These are phyloP conservation scores for Hypotaenidia philippensis DNA, from an alignment of 2,797 vertebrate genomes.

Conservation along the genomic window DNA sequence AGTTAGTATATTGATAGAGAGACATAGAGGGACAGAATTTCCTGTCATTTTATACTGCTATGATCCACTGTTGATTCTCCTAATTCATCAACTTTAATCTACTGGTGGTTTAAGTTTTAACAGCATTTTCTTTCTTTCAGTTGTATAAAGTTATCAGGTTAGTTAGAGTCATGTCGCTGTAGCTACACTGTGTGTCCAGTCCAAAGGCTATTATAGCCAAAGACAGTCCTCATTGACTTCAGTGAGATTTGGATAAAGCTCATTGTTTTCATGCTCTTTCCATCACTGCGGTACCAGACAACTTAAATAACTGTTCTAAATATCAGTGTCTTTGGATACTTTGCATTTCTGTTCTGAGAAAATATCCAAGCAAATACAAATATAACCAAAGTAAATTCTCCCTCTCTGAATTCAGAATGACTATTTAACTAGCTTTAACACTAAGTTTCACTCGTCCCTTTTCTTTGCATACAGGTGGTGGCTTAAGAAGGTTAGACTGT, in stretches of 20 bases:
- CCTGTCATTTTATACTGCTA: not conserved
- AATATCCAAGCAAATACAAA: conserved; percentile 67
- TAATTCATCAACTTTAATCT: not conserved
- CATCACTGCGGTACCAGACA: not conserved
- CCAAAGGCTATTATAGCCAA: not conserved
- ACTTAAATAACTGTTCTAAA: conserved; percentile 57
- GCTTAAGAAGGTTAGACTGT: conserved; percentile 10
- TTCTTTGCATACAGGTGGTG: not conserved
- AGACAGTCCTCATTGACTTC: not conserved
- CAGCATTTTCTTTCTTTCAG: not conserved
- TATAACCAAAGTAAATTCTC: conserved; percentile 66
- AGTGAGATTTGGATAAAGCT: conserved; percentile 46
- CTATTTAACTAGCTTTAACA: conserved; percentile 64
- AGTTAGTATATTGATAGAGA: not conserved
- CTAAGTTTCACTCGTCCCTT: not conserved
- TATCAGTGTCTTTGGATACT: conserved; percentile 59
- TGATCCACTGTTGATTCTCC: not conserved
- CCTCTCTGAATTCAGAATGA: conserved; percentile 36
- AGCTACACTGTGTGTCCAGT: not conserved
- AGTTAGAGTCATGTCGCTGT: not conserved
- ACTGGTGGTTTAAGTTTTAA: not conserved
- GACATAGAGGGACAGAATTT: not conserved
- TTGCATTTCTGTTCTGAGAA: conserved; percentile 60
- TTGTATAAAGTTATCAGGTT: not conserved
- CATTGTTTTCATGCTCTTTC: conserved; percentile 39